Evolutionary conservation across 2,888 invertebrate genomes (phyloP).

Genomic region (Perizoma flavofasciatum): DNA sequence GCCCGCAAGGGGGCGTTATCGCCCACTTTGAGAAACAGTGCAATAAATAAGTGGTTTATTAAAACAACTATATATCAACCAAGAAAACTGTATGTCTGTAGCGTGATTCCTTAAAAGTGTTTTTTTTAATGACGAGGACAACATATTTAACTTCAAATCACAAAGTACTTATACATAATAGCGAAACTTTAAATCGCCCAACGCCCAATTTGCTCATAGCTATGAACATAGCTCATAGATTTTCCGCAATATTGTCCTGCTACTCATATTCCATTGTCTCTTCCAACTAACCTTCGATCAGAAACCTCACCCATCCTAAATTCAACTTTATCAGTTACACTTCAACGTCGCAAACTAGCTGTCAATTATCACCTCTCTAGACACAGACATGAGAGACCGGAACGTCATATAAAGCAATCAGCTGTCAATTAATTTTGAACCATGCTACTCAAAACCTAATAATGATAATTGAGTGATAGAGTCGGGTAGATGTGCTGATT

Average conservation of each 20-base stretch:
- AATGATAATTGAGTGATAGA: slow-evolving; percentile 47
- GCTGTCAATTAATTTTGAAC: slow-evolving; percentile 48
- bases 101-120: no score
- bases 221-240: slow-evolving; percentile 56
- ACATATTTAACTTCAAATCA: no score
- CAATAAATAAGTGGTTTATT: no score
- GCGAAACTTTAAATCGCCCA: no score
- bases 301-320: slow-evolving; percentile 40
- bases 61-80: no score
- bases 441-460: slow-evolving; percentile 39
- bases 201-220: slow-evolving; percentile 27
- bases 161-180: no score
- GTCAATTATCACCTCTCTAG: slow-evolving; percentile 47
- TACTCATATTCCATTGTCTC: slow-evolving; percentile 58
- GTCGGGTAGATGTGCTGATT: slow-evolving; percentile 33
- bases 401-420: slow-evolving; percentile 47
- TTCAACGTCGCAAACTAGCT: slow-evolving; percentile 17
- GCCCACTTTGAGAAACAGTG: no score
- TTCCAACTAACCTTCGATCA: slow-evolving; percentile 40
- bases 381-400: slow-evolving; percentile 52
- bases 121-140: no score
- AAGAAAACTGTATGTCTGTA: no score
- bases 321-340: slow-evolving; percentile 11
- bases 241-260: slow-evolving; percentile 59
- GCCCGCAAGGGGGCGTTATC: no score